A percentile compares a stretch with the other conserved stretches of the same genome.
phyloP scores from a whole-genome alignment of 2,797 vertebrate genomes.

The Poecilia velifera region DNA sequence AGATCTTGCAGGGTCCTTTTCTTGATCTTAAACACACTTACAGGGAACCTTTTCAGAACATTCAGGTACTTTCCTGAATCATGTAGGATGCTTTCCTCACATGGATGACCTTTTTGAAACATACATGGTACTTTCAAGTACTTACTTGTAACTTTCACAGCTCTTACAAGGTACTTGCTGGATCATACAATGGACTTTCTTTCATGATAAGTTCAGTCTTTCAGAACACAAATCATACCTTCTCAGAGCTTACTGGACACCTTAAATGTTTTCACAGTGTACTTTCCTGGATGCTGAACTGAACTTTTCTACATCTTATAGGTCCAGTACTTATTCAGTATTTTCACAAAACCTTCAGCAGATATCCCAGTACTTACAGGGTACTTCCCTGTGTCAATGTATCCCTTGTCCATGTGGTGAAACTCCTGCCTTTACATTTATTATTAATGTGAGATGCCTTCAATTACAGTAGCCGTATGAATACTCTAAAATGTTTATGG shows the following conservation, averaged over 20 bases:
- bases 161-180: not conserved
- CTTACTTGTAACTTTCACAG: not conserved
- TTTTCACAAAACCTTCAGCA: not conserved
- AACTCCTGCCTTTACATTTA: not conserved
- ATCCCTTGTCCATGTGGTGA: not conserved
- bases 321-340: not conserved
- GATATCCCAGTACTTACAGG: not conserved
- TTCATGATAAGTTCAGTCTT: not conserved
- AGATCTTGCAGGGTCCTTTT: not conserved
- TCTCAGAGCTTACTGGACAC: not conserved
- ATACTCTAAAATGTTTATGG: slow-evolving; percentile 14
- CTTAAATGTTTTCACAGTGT: not conserved
- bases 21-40: not conserved
- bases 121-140: not conserved
- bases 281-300: not conserved
- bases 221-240: not conserved
- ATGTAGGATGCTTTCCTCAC: not conserved
- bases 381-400: not conserved
- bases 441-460: slow-evolving; percentile 9
- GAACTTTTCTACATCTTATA: not conserved
- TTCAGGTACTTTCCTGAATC: not conserved
- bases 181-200: not conserved
- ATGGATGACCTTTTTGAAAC: not conserved
- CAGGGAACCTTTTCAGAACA: not conserved
- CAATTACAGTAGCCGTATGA: not conserved